Base-by-base conservation (phyloP, 2,113 vertebrate species). In the Struthidea cinerea region DNA sequence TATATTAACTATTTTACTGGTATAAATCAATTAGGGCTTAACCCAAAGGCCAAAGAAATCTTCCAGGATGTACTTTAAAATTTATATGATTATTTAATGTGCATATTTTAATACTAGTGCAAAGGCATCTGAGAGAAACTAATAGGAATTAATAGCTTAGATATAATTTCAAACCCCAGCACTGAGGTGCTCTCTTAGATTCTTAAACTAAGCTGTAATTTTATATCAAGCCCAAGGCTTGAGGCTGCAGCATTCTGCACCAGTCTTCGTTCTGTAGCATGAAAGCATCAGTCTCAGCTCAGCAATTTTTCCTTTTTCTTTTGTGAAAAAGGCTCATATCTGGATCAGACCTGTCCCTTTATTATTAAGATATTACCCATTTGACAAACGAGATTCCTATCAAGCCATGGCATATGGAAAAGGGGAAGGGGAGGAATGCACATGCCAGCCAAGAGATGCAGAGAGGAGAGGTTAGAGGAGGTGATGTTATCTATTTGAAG, bases 401-500 rank as follows among this genome's bases (percentile, higher is more conserved):
- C 88, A 60, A 49, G 68, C 14, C 70, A 23, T 4, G 59, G 44
- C 21, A 27, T 13, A 28, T 27, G 84, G 63, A 56, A 56, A 77
- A 75, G 75, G 39, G 28, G 35, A 60, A 90, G 67, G 41, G 71
- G 42, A 92, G 47, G 50, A 39, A 55, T 20, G 55, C 49, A 70
- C 49, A 21, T n/a, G 47, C 3, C 68, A 69, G 68, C 59, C 81
- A 53, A 23, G 20, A 64, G 76, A 80, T 44, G 93, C 71, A 79
- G 87, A 71, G 76, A 90, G 56, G 26, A 78, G 81, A 95, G 86
- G 83, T 90, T 68, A 46, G 23, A 42, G 78, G 69, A 91, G 90
- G 63, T 42, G 82, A 93, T 93, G 78, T 71, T 97, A 90, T 88
- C 88, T 87, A 26, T 92, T 78, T 93, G 87, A 84, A 91, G 93